A percentile compares a stretch with the other conserved stretches of the same genome.
Conservation (phyloP, 2,888 invertebrate genomes). For the Ochropleura leucogaster region DNA sequence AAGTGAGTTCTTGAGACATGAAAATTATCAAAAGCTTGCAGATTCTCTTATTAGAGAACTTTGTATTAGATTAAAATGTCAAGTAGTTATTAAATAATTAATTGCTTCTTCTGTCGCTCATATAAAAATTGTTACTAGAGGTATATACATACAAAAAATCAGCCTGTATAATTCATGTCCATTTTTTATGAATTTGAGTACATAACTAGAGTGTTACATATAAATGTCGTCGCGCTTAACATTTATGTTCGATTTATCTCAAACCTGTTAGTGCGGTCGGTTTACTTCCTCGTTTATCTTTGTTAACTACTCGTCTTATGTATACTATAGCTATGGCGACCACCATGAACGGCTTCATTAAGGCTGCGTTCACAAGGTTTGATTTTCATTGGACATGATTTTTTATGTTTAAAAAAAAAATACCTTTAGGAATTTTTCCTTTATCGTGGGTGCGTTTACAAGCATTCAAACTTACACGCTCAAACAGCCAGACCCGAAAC, state of each 20-base stretch:
- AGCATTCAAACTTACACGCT: too few species aligned
- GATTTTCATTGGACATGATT: not conserved
- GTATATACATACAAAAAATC: too few species aligned
- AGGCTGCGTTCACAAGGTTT: slow-evolving; percentile 21
- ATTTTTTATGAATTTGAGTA: slow-evolving; percentile 36
- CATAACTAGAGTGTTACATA: slow-evolving; percentile 37
- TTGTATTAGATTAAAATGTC: too few species aligned
- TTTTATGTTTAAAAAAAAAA: too few species aligned
- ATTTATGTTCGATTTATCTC: slow-evolving; percentile 65
- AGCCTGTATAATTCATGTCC: slow-evolving; percentile 10
- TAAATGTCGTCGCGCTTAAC: slow-evolving; percentile 70
- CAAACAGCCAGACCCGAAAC: too few species aligned
- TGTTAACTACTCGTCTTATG: slow-evolving; percentile 47
- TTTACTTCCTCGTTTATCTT: slow-evolving; percentile 71
- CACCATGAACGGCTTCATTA: slow-evolving; percentile 32
- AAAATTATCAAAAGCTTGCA: too few species aligned
- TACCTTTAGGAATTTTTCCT: too few species aligned
- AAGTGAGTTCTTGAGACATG: not conserved
- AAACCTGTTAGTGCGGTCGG: slow-evolving; percentile 66
- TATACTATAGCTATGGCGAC: slow-evolving; percentile 31
- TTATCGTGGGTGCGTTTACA: too few species aligned
- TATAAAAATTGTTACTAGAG: too few species aligned
- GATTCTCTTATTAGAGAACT: too few species aligned
- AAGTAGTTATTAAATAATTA: too few species aligned
- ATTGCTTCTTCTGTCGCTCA: too few species aligned